Evolutionary conservation across 2,797 vertebrate species (phyloP).

Genomic region (Sebastes cheni): DNA sequence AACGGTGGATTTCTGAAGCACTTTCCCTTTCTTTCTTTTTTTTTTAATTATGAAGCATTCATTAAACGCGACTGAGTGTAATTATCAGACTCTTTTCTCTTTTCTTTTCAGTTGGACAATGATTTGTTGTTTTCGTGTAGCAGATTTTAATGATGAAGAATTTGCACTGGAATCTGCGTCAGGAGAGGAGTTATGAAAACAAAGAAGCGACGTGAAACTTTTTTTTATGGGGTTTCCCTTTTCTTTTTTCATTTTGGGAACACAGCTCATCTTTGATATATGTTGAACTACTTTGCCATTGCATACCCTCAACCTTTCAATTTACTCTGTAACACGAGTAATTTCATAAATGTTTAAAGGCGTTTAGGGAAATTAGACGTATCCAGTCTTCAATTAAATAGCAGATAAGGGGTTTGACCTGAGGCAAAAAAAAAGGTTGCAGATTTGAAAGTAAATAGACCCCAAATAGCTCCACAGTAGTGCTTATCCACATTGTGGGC

Average conservation of each 20-base stretch:
- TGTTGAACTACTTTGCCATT: neutral
- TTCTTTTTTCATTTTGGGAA: constrained; percentile 8
- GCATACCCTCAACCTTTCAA: neutral
- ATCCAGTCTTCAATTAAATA: constrained; percentile 24
- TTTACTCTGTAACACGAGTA: constrained; percentile 6
- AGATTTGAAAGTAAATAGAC: constrained; percentile 7
- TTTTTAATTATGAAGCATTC: constrained; percentile 76
- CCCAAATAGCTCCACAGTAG: neutral
- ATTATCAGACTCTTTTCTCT: constrained; percentile 47
- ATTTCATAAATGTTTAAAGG: constrained; percentile 24
- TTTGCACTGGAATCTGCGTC: neutral
- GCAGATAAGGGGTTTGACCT: constrained; percentile 10
- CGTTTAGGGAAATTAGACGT: constrained; percentile 5
- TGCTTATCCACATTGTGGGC: constrained; percentile 5
- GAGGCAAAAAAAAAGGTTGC: constrained; percentile 3
- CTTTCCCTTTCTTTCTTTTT: constrained; percentile 80
- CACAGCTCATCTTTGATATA: constrained; percentile 5
- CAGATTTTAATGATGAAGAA: neutral
- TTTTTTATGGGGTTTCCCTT: neutral
- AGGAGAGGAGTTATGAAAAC: neutral
- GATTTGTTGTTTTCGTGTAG: neutral
- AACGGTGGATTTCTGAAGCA: constrained; percentile 86
- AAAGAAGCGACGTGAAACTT: neutral
- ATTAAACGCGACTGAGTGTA: constrained; percentile 85
- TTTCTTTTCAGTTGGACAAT: constrained; percentile 48